Evolutionary conservation across 2,888 invertebrate species (phyloP), one percentile per base, ranked within the genome.

Genomic region (Entomobrya multifasciata): DNA sequence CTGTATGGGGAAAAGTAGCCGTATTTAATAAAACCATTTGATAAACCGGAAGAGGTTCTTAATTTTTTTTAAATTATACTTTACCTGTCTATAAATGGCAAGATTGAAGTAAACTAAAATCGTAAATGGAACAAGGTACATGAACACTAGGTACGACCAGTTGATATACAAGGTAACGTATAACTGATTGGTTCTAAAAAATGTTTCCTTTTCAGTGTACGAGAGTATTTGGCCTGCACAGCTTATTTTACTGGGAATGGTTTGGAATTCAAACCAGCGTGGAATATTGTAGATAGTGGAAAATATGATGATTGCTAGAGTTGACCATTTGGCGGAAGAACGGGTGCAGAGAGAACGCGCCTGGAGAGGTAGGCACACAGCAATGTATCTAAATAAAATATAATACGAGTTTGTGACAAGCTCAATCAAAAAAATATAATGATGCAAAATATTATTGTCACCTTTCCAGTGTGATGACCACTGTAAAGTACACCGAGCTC

Each of bases 401-500:
- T 10, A 60, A 20, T 25, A n/a, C n/a, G n/a, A n/a, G n/a, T n/a
- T n/a, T n/a, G n/a, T n/a, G n/a, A n/a, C n/a, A n/a, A n/a, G n/a
- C n/a, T n/a, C n/a, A n/a, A n/a, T n/a, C n/a, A n/a, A n/a, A n/a
- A n/a, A n/a, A n/a, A n/a, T n/a, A n/a, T n/a, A n/a, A n/a, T n/a
- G n/a, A n/a, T n/a, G n/a, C n/a, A n/a, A n/a, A n/a, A n/a, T n/a
- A n/a, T n/a, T n/a, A n/a, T n/a, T n/a, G n/a, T 11, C 49, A 85
- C 57, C 89, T 79, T 79, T 91, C 90, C 27, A 88, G 13, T 3
- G 90, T 88, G 4, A 91, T 88, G n/a, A 88, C 88, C 2, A 91
- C 57, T 0, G 90, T 91, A 44, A 89, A 90, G 55, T 89, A 91
- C 3, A 88, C 57, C 0, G 89, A 89, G 13, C 89, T 88, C 60